Percentiles rank a stretch among this genome's conserved stretches.
These are phyloP conservation scores for Pentamera pediparva DNA, from an alignment of 53 echinoderm and acorn worm species.

Conservation along the genomic window DNA sequence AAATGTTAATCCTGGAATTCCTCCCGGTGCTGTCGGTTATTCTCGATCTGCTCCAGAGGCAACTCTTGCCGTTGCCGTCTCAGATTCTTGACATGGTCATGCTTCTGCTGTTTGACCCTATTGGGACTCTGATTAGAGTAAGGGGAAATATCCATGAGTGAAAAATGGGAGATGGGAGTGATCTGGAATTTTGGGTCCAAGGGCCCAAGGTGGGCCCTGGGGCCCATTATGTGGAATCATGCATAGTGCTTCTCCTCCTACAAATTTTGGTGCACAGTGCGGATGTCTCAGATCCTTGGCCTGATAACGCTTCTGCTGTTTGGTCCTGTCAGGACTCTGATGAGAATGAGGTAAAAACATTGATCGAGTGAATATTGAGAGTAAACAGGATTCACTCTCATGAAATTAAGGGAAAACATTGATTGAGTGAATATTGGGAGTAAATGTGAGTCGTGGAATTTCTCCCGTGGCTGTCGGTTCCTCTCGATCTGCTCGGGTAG, in stretches of 20 bases:
- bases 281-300: constrained; percentile 68
- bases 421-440: too few species aligned
- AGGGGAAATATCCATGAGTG: too few species aligned
- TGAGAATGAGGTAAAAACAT: neutral
- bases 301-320: constrained; percentile 89
- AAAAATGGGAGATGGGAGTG: too few species aligned
- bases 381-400: neutral
- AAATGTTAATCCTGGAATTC: constrained; percentile 75
- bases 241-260: too few species aligned
- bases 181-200: too few species aligned
- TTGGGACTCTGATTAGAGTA: constrained; percentile 33
- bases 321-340: constrained; percentile 51
- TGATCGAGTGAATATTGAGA: neutral
- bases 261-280: too few species aligned
- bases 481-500: constrained; percentile 64
- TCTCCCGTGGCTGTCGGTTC: constrained; percentile 75
- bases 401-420: too few species aligned
- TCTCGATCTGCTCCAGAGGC: constrained; percentile 63
- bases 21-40: constrained; percentile 74
- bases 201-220: too few species aligned
- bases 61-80: constrained; percentile 71
- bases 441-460: constrained; percentile 90
- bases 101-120: constrained; percentile 80
- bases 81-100: constrained; percentile 71
- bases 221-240: too few species aligned